Conservation (phyloP, 2,113 vertebrate species). For the Dendropsophus ebraccatus region DNA sequence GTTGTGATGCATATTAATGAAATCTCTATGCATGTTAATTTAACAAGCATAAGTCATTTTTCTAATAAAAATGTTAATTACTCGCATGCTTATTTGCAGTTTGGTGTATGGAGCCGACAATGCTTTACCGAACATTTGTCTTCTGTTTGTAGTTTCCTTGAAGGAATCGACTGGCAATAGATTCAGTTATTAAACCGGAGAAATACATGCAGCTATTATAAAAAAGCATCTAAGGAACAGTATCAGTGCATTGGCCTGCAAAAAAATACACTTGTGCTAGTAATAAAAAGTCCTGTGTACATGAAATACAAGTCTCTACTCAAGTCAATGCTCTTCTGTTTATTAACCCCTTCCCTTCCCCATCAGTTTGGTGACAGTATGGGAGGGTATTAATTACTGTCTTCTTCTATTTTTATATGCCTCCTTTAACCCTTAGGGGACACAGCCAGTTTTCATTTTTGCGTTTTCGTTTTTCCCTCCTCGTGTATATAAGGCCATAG, state of each 20-base stretch:
- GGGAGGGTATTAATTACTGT: too few species aligned
- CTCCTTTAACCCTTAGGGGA: too few species aligned
- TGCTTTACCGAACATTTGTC: constrained; percentile 56
- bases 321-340: too few species aligned
- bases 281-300: neutral
- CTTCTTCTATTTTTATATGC: too few species aligned
- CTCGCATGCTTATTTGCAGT: constrained; percentile 73
- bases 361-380: too few species aligned
- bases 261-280: neutral
- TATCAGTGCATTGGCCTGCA: neutral
- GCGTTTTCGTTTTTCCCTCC: too few species aligned
- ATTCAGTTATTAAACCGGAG: constrained; percentile 21
- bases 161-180: neutral
- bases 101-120: constrained; percentile 62
- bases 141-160: constrained; percentile 37
- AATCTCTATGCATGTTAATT: constrained; percentile 71
- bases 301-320: too few species aligned
- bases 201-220: neutral
- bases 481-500: too few species aligned
- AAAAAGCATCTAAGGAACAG: neutral
- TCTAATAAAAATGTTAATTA: constrained; percentile 76
- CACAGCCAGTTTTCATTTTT: too few species aligned
- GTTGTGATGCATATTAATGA: constrained; percentile 72
- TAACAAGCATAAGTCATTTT: constrained; percentile 70
- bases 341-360: too few species aligned